These are phyloP conservation scores for Orientallactaga bullata DNA, from an alignment of 2,113 vertebrate genomes.

Conservation along the genomic window DNA sequence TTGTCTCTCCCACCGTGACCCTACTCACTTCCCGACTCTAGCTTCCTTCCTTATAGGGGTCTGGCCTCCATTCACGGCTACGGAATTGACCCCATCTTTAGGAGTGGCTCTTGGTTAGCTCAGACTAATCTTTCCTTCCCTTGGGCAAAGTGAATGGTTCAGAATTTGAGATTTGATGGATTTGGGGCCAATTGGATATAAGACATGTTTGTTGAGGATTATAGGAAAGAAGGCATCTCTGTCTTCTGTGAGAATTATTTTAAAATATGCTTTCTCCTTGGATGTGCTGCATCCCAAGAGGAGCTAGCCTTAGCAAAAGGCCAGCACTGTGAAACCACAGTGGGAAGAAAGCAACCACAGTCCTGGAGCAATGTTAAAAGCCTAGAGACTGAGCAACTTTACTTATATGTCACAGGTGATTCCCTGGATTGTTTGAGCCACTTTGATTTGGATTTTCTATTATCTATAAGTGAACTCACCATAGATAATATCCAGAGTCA, in stretches of 20 bases:
- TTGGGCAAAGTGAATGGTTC: slow-evolving; percentile 9
- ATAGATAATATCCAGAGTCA: slow-evolving; percentile 27
- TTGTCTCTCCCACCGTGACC: not conserved
- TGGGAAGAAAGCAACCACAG: not conserved
- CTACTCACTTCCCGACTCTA: not conserved
- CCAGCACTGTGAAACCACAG: not conserved
- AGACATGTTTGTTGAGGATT: not conserved
- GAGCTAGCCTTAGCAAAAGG: not conserved
- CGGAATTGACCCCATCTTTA: not conserved
- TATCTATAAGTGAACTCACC: not conserved
- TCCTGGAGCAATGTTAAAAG: not conserved
- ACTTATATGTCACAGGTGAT: not conserved
- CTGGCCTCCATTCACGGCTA: not conserved
- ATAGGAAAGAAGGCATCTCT: not conserved
- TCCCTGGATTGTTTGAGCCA: slow-evolving; percentile 25
- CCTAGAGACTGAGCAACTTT: not conserved
- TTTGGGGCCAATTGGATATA: not conserved
- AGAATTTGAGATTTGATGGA: not conserved
- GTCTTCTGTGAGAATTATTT: slow-evolving; percentile 30
- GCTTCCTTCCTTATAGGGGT: not conserved
- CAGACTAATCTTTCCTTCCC: not conserved
- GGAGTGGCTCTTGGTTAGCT: not conserved
- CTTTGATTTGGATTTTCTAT: slow-evolving; percentile 40
- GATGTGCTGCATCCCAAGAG: slow-evolving; percentile 8
- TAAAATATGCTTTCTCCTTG: slow-evolving; percentile 19